A percentile compares a stretch with the other conserved stretches of the same genome.
Conservation (phyloP, 2,797 vertebrate species). For the Neomorphus geoffroyi region DNA sequence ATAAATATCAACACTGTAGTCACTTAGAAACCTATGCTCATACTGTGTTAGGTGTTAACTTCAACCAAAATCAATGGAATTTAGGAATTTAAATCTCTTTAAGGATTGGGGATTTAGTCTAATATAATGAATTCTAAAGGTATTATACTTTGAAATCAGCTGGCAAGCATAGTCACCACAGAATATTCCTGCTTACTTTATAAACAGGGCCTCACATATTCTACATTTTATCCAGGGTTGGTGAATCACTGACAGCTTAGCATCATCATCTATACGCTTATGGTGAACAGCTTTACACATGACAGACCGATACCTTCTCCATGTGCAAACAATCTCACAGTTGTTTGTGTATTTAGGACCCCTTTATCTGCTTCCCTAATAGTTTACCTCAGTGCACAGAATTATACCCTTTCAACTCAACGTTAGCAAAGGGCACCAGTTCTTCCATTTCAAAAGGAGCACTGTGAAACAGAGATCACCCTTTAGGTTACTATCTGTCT, state of each 20-base stretch:
- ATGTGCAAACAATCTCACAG: not conserved
- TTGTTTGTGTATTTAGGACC: not conserved
- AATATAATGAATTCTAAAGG: not conserved
- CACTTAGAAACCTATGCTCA: not conserved
- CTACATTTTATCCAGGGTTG: not conserved
- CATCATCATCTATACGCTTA: not conserved
- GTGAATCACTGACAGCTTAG: not conserved
- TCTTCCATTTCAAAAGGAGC: not conserved
- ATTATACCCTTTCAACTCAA: not conserved
- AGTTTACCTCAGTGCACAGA: not conserved
- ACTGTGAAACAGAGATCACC: not conserved
- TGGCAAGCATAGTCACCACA: not conserved
- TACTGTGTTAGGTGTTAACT: not conserved
- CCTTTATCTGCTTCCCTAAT: not conserved
- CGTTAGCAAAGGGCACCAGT: not conserved
- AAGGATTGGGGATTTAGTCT: not conserved
- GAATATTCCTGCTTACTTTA: not conserved
- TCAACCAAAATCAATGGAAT: not conserved
- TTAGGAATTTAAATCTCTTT: slow-evolving; percentile 20
- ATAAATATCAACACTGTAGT: not conserved
- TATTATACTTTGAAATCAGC: not conserved
- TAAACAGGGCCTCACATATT: not conserved
- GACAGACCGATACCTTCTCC: not conserved
- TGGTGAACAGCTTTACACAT: not conserved
- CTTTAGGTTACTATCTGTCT: not conserved